Evolutionary conservation across 2,888 invertebrate species (phyloP), one percentile per base, ranked within the genome.

Genomic region (Stenodema calcarata): DNA sequence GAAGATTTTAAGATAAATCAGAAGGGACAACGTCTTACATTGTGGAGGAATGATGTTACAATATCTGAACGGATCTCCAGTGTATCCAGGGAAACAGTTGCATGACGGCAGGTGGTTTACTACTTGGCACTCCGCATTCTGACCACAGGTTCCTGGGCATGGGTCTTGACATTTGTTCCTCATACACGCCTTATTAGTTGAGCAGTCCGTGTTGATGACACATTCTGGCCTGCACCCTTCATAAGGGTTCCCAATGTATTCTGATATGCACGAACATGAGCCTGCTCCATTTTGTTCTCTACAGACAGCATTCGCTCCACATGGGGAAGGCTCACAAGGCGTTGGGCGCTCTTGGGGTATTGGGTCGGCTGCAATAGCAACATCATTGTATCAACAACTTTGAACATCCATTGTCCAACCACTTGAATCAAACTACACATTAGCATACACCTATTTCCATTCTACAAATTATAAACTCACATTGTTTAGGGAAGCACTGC

Each of bases 191-290:
- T 91, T 92, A 89, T 92, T 92, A 86, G 94, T 92, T n/a, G 93
- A 92, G 90, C 94, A 95, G 90, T 94, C 94, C 44, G 94, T 92
- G 91, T 94, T 94, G 73, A 93, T 91, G 89, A 93, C 91, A 89
- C 94, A 94, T 89, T 94, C 94, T 0, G 94, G 94, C 14, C 94
- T 93, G 90, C 95, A 95, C 88, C 94, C 94, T 78, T 95, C 90
- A 87, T 91, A 95, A 62, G 96, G 96, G 90, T 96, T 95, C 89
- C 96, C 96, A 89, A 94, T 93, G 91, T 95, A 95, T 88, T 94
- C 94, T 7, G 94, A 92, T 86, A 94, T 91, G 90, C 95, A 95
- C 89, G 93, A 93, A 90, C 96, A 96, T 73, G 95, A 94, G 88
- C 95, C 95, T 62, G 95, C 95, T 87, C 93, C 94, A 89, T 94